Evolutionary conservation across 1,140 invertebrate genomes (phyloP), one percentile per base, ranked within the genome.

Genomic region (Drosophila serrata): DNA sequence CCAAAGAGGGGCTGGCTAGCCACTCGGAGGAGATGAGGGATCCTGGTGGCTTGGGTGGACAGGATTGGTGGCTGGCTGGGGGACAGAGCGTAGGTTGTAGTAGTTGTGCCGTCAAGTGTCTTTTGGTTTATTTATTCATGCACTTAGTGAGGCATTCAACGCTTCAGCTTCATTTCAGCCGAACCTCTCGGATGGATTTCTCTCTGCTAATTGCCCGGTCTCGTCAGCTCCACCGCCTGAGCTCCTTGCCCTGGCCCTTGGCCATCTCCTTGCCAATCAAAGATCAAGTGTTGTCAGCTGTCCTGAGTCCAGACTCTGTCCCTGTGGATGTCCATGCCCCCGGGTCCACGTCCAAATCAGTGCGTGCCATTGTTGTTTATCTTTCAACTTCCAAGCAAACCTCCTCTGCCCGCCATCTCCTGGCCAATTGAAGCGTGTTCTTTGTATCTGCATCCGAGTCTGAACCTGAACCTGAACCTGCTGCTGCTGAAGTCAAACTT

Each of bases 61-160:
- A 43, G 62, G 37, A 37, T 13, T 24, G 45, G 35, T 17, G 35
- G 27, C 31, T 45, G 19, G 33, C 24, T 6, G 59, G 19, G 12
- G 7, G 43, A 17, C 39, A 15, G 49, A 40, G 64, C 62, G 65
- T 67, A 42, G 61, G 45, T 53, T 49, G 63, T 37, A 62, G 70
- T 53, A 56, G 63, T 37, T 59, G 70, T 61, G 61, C 53, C 67
- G 72, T 84, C 77, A 85, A 85, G 81, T 84, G 81, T 79, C 64
- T 87, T 77, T 90, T 49, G 68, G 77, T 79, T 88, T 88, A 88
- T 88, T 88, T 88, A 88, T 88, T 88, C 85, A 88, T 88, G 85
- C 78, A 88, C 85, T 88, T 90, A 85, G 81, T 90, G 85, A 84
- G 76, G 84, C 81, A 88, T 90, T 88, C 84, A 88, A 79, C 80